Conservation (phyloP, 2,888 invertebrate genomes). For the Clivina fossor region DNA sequence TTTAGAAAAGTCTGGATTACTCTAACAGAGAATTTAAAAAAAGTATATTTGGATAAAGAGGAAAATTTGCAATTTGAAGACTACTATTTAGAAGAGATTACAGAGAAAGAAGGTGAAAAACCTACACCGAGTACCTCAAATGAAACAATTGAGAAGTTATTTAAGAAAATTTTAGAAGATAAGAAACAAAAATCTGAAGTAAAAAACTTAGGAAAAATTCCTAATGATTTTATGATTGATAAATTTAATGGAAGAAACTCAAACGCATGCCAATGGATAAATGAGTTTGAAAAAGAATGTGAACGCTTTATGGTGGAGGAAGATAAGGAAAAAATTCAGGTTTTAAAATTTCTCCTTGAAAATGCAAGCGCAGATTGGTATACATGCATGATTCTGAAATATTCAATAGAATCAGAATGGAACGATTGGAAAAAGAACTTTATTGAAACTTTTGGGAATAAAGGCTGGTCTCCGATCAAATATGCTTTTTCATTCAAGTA, state of each 20-base stretch:
- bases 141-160: slow-evolving; percentile 11
- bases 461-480: slow-evolving; percentile 41
- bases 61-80: slow-evolving; percentile 36
- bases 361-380: slow-evolving; percentile 17
- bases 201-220: too few relatives aligned
- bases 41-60: slow-evolving; percentile 36
- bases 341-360: slow-evolving; percentile 35
- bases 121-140: slow-evolving; percentile 1
- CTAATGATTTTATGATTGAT: slow-evolving; percentile 36
- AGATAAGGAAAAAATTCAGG: slow-evolving; percentile 36
- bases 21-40: slow-evolving; percentile 30
- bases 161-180: slow-evolving; percentile 28
- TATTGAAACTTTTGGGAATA: slow-evolving; percentile 40
- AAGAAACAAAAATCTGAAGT: slow-evolving; percentile 7
- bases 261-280: too few relatives aligned
- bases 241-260: slow-evolving; percentile 37
- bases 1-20: slow-evolving; percentile 38
- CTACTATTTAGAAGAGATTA: slow-evolving; percentile 33
- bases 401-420: slow-evolving; percentile 10
- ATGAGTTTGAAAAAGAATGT: slow-evolving; percentile 40
- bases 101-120: slow-evolving; percentile 6
- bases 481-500: slow-evolving; percentile 42
- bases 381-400: slow-evolving; percentile 18
- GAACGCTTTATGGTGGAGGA: slow-evolving; percentile 33
- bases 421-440: slow-evolving; percentile 24